Evolutionary conservation across 2,113 vertebrate species (phyloP), one percentile per base, ranked within the genome.

Genomic region (Cynoglossus semilaevis): DNA sequence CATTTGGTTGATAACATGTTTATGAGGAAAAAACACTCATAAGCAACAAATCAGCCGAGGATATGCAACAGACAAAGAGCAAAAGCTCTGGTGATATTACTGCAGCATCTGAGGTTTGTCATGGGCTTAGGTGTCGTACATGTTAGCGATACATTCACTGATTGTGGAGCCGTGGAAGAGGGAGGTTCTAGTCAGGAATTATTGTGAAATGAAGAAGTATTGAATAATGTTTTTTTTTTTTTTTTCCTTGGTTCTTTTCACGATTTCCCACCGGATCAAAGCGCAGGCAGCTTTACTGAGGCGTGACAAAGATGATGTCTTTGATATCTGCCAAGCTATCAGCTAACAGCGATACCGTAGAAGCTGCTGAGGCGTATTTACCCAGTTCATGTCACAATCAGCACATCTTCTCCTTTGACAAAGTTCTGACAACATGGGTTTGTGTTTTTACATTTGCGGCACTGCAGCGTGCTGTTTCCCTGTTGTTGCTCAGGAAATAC

Each of bases 1-100:
- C 64, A 82, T 75, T 80, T 40, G 29, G 46, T 52, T 42, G 47
- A 73, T 75, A 29, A 38, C 15, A 62, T 72, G 71, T 76, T 80
- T 72, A 70, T 70, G 47, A 42, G 64, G 57, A 34, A 73, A n/a
- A 74, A 74, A 67, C 60, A 58, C 41, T 75, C 57, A 45, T 57
- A 74, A 62, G 62, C 47, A 49, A 29, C 38, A 57, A 67, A 74
- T 77, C 47, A 60, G 63, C 43, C 42, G 49, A 67, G 54, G 58
- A 22, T 66, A 54, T 58, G 45, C 51, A 63, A 67, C 49, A 52
- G 34, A 43, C 58, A 46, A 37, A 16, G 54, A 41, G 41, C 70
- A n/a, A 73, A 61, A 46, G 51, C 51, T 47, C 14, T 13, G 49
- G 51, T 51, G 29, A 67, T 67, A 66, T 66, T 61, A 43, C 48